These are phyloP conservation scores for Apaloderma vittatum DNA, from an alignment of 2,113 vertebrate genomes.

Conservation along the genomic window DNA sequence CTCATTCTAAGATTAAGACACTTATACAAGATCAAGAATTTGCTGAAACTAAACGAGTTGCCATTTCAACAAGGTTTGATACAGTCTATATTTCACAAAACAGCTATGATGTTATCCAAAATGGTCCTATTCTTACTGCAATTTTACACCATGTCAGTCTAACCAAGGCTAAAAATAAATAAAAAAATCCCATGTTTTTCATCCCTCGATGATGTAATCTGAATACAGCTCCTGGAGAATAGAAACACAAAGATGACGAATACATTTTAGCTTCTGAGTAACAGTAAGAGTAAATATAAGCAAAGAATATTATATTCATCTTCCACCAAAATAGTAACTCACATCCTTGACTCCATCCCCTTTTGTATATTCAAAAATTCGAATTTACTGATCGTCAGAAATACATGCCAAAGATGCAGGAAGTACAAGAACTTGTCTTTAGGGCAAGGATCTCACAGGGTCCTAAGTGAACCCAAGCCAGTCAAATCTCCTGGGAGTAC, in stretches of 20 bases:
- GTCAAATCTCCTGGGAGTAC: neutral
- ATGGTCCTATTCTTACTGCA: neutral
- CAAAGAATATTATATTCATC: no score
- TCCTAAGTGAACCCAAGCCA: neutral
- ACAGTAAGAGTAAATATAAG: neutral
- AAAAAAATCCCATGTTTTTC: neutral
- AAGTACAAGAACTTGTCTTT: neutral
- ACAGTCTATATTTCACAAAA: neutral
- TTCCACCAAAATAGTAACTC: neutral
- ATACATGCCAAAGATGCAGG: neutral
- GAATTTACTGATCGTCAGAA: neutral
- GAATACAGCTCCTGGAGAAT: neutral
- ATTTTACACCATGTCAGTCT: neutral
- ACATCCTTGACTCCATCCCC: neutral
- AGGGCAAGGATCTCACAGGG: neutral
- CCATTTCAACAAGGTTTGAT: neutral
- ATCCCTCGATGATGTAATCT: neutral
- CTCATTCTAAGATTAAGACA: neutral
- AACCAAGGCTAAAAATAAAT: neutral
- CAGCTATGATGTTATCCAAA: neutral
- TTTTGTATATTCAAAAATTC: neutral
- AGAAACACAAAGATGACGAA: neutral
- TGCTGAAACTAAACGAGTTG: neutral
- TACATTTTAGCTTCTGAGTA: neutral
- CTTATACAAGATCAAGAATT: neutral